Base-by-base conservation (phyloP, 2,888 invertebrate species). In the Blastobasis lacticolella region DNA sequence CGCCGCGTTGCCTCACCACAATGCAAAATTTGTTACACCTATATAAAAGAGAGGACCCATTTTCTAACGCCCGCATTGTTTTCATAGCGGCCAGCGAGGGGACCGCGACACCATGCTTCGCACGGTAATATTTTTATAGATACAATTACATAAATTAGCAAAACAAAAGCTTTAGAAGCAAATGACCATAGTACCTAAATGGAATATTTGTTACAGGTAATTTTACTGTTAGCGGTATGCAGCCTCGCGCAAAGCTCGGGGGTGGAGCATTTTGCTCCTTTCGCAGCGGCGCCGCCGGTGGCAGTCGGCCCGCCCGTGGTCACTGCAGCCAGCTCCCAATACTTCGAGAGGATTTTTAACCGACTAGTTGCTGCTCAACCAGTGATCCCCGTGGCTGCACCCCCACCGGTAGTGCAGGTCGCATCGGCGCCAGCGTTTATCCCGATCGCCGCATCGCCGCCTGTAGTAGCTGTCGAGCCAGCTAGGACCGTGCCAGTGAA, bases 301-400 rank as follows among this genome's bases (percentile, higher is more conserved):
- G 62, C 57, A 42, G 50, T 61, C 0, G 50, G 58, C 4, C 57
- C 88, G 0, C 90, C 90, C 7, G 87, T 91, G 42, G 91, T 92
- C 5, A 91, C 93, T 0, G 90, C 93, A 1, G 89, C 91, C 51
- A 93, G 93, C 69, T 92, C 92, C 45, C 93, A 93, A 71, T 91
- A 92, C 55, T 87, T 93, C 60, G 89, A 92, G 49, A 89, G 92
- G 58, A 92, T 90, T 46, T 92, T 91, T 76, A 92, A 93, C 66
- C 81, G 78, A 38, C 67, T 85, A 44, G 74, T 88, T 4, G 75
- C 78, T 6, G 78, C 81, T 41, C 75, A 75, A 4, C 66, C 64
- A 10, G 54, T 64, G 57, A 6, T 45, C 41, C 49, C 72, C 10
- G 56, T 57, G 4, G 23, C 23, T 23, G 23, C 3, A 23, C 23